These are phyloP conservation scores for Diglossa brunneiventris DNA, from an alignment of 2,113 vertebrate genomes.

Conservation along the genomic window DNA sequence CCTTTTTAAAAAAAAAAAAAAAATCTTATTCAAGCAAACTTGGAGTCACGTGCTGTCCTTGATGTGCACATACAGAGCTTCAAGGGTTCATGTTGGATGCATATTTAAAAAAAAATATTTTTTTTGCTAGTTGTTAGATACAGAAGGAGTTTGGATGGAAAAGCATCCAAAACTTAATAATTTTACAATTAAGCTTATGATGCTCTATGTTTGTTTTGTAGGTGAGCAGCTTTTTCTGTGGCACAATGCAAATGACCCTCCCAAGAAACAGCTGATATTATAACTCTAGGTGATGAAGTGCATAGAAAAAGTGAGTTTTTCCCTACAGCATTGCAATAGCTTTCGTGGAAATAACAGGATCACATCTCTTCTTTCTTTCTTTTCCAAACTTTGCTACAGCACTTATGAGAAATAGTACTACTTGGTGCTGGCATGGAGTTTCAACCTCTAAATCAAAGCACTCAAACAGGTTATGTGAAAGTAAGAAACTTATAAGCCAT, in stretches of 20 bases:
- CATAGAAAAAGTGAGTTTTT: neutral
- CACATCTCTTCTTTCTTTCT: neutral
- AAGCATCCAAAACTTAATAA: neutral
- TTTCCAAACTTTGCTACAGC: neutral
- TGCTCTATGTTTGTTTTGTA: neutral
- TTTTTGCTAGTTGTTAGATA: neutral
- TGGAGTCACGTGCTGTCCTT: neutral
- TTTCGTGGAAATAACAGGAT: neutral
- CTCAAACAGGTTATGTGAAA: neutral
- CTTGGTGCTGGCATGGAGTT: neutral
- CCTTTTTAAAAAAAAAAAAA: neutral
- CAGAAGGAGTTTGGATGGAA: neutral
- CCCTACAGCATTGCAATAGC: fast-evolving
- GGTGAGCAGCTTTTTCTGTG: neutral
- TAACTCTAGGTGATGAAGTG: neutral
- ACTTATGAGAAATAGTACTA: neutral
- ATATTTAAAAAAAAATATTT: neutral
- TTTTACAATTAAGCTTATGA: neutral
- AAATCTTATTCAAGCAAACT: neutral
- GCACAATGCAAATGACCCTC: neutral
- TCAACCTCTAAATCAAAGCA: neutral
- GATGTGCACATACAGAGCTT: neutral
- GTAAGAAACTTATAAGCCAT: neutral
- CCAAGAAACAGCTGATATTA: neutral
- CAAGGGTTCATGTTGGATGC: neutral